A percentile compares a stretch with the other conserved stretches of the same genome.
Conservation (phyloP, 1,140 invertebrate species). For the Conopomorpha cramerella region DNA sequence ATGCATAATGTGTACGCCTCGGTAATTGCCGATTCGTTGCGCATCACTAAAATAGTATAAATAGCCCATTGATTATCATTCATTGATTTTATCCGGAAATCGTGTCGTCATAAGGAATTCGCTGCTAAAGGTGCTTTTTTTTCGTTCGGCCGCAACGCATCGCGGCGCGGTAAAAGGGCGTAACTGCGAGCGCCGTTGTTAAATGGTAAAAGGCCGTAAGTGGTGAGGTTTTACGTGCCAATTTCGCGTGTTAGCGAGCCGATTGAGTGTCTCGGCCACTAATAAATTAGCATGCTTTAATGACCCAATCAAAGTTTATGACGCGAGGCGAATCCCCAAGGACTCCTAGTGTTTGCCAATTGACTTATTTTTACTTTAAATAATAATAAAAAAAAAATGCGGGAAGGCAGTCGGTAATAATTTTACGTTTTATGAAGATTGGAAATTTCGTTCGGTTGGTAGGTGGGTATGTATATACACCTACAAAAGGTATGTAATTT, state of each 20-base stretch:
- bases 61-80: too few species aligned
- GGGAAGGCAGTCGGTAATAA: conserved; percentile 28
- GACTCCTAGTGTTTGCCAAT: conserved; percentile 56
- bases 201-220: conserved; percentile 16
- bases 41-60: too few species aligned
- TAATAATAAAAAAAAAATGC: conserved; percentile 27
- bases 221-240: conserved; percentile 19
- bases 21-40: too few species aligned
- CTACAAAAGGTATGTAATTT: too few species aligned
- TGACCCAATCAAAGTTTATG: conserved; percentile 61
- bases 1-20: too few species aligned
- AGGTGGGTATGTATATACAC: too few species aligned
- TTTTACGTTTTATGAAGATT: conserved; percentile 56
- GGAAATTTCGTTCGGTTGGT: conserved; percentile 49
- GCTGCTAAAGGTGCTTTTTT: too few species aligned
- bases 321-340: conserved; percentile 47
- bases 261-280: conserved; percentile 38
- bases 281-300: conserved; percentile 59
- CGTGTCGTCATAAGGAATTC: too few species aligned
- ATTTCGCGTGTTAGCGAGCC: conserved; percentile 32
- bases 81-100: too few species aligned
- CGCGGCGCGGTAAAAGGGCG: conserved; percentile 23
- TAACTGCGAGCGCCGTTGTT: conserved; percentile 15
- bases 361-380: conserved; percentile 49
- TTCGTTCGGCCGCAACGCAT: too few species aligned